Evolutionary conservation across 2,797 vertebrate genomes (phyloP).

Genomic region (Xenentodon cancila): DNA sequence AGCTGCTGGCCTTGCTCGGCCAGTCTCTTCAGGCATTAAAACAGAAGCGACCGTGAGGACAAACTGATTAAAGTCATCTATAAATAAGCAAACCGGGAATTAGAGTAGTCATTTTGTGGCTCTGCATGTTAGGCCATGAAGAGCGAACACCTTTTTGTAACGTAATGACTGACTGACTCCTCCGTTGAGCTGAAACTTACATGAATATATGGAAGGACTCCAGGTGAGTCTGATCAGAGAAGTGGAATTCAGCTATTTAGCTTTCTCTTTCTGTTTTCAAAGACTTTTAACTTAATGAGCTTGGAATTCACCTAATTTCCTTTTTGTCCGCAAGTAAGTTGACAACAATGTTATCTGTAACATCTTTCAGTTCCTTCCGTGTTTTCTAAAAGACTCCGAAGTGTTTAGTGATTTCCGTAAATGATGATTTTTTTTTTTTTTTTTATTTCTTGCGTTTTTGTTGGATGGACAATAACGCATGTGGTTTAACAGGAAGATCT

Average conservation of each 20-base stretch:
- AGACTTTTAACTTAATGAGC: slow-evolving; percentile 1
- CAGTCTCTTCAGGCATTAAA: slow-evolving; percentile 7
- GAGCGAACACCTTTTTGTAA: slow-evolving; percentile 15
- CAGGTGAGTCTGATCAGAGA: slow-evolving; percentile 14
- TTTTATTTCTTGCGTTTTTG: slow-evolving; percentile 10
- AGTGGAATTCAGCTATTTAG: slow-evolving; percentile 6
- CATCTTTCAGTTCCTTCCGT: slow-evolving; percentile 7
- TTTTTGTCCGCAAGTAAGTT: slow-evolving; percentile 18
- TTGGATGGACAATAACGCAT: background rate
- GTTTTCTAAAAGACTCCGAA: slow-evolving; percentile 38
- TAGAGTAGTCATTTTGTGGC: slow-evolving; percentile 1
- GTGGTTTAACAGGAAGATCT: slow-evolving; percentile 2
- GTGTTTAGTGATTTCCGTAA: slow-evolving; percentile 34
- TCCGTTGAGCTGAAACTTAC: background rate
- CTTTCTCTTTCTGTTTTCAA: background rate
- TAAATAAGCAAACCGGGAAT: slow-evolving; percentile 15
- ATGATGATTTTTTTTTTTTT: slow-evolving; percentile 21
- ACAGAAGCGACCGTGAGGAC: slow-evolving; percentile 5
- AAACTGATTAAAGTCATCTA: slow-evolving; percentile 16
- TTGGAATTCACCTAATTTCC: slow-evolving; percentile 14
- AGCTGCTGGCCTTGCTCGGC: slow-evolving; percentile 20
- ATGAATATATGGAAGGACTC: slow-evolving; percentile 5
- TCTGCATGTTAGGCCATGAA: background rate
- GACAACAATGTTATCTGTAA: slow-evolving; percentile 10
- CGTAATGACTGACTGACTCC: slow-evolving; percentile 17